Base-by-base conservation (phyloP, 2,888 invertebrate genomes). In the Agonum fuliginosum region DNA sequence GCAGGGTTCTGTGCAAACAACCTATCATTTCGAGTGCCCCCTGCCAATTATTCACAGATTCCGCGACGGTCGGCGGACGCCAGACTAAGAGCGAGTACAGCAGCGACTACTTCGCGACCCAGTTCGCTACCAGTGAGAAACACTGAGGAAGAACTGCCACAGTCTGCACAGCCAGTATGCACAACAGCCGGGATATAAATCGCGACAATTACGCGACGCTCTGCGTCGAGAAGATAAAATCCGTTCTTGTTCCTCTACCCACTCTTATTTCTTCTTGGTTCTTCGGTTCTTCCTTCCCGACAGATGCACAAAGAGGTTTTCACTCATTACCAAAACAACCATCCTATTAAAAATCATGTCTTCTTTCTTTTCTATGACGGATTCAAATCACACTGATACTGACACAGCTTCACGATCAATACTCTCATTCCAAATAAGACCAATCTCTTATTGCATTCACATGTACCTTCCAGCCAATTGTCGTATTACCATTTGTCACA, bases 1-100 rank as follows among this genome's bases (percentile, higher is more conserved):
- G 46, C 67, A 43, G 75, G 67, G 75, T 75, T 75, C 65, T 75
- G 67, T 67, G 67, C 65, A 75, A 75, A 75, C 75, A 75, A 75
- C 67, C 75, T 67, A 75, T 67, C 75, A 75, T 75, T 75, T 48
- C 51, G 67, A 51, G 30, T 75, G 75, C 75, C 67, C 67, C 75
- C 37, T 75, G 67, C 67, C 67, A 75, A 75, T 75, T 67, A 65
- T 75, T 67, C 75, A 75, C 67, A 75, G 75, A 67, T 75, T 67
- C 58, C 17, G 58, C 17, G 58, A 62, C 58, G 58, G 54, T 27
- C 17, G 58, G 30, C 58, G 58, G 54, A 24, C 54, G 54, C 54
- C 51, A 51, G 54, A 62, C 58, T 62, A 30, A 62, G 58, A 62
- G 14, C 58, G 30, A 30, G 4, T 30, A 30, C 30, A 17, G n/a